Evolutionary conservation across 2,797 vertebrate species (phyloP).

Genomic region (Ptychobarbus kaznakovi): DNA sequence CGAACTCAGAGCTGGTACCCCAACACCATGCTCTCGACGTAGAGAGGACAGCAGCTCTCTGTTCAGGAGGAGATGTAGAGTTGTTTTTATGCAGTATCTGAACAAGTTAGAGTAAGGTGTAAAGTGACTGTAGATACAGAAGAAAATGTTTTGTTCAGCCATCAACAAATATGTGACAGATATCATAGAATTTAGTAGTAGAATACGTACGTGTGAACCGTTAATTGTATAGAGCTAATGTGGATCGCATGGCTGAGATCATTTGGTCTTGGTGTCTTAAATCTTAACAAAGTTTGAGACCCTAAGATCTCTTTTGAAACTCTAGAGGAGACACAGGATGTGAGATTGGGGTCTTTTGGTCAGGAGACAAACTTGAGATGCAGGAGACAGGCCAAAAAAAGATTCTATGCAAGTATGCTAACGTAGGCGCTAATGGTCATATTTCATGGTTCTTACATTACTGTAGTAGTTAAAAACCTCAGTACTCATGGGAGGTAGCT

Average conservation of each 20-base stretch:
- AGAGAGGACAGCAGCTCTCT: conserved; percentile 7
- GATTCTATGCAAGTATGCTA: neutral
- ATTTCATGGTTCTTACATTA: neutral
- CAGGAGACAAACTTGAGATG: neutral
- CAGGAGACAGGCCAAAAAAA: conserved; percentile 20
- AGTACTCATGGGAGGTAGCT: neutral
- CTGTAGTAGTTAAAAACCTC: neutral
- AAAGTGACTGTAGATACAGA: neutral
- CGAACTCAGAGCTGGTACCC: conserved; percentile 10
- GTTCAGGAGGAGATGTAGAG: neutral
- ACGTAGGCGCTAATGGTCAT: neutral
- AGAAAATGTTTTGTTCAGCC: neutral
- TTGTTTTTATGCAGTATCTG: conserved; percentile 31
- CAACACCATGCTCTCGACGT: neutral
- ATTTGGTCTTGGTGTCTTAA: neutral
- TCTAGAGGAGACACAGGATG: neutral
- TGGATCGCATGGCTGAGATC: neutral
- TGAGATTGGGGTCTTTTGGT: neutral
- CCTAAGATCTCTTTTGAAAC: neutral
- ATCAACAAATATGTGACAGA: neutral
- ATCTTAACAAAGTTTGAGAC: neutral
- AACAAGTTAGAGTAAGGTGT: neutral
- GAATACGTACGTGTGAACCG: neutral
- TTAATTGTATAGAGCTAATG: neutral
- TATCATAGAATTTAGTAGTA: neutral